Conservation (phyloP, 2,888 invertebrate genomes). For the Belgica antarctica region DNA sequence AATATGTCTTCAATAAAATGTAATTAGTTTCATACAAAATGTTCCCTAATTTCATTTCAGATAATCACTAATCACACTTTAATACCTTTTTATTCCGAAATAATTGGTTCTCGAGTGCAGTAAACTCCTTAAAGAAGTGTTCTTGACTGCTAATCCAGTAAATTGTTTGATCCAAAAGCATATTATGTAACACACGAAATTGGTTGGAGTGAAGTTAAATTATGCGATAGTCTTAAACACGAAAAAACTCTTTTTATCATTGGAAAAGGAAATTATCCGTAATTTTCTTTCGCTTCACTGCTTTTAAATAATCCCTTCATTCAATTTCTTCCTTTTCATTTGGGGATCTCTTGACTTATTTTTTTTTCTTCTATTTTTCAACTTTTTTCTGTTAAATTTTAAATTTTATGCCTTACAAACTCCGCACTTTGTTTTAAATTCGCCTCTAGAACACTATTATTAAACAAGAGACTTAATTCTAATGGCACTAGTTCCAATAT, state of each 20-base stretch:
- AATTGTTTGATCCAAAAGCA: slow-evolving; percentile 12
- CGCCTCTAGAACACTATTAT: neutral
- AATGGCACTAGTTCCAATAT: neutral
- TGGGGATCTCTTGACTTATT: neutral
- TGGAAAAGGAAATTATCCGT: no score
- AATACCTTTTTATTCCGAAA: slow-evolving; percentile 14
- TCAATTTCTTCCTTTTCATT: neutral
- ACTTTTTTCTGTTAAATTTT: no score
- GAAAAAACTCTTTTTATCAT: no score
- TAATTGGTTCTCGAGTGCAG: neutral
- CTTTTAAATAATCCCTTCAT: neutral
- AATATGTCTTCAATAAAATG: neutral
- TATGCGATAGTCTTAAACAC: no score
- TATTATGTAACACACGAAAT: slow-evolving; percentile 10
- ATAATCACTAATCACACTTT: no score
- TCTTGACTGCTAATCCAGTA: neutral
- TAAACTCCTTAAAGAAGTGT: neutral
- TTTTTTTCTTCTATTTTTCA: neutral
- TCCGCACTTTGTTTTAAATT: no score
- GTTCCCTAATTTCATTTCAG: no score
- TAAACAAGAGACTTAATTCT: neutral
- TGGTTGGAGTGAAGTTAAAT: no score
- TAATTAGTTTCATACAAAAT: neutral
- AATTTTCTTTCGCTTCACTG: no score
- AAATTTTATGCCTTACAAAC: no score